Conservation (phyloP, 2,888 invertebrate genomes). For the Orthosia gracilis region DNA sequence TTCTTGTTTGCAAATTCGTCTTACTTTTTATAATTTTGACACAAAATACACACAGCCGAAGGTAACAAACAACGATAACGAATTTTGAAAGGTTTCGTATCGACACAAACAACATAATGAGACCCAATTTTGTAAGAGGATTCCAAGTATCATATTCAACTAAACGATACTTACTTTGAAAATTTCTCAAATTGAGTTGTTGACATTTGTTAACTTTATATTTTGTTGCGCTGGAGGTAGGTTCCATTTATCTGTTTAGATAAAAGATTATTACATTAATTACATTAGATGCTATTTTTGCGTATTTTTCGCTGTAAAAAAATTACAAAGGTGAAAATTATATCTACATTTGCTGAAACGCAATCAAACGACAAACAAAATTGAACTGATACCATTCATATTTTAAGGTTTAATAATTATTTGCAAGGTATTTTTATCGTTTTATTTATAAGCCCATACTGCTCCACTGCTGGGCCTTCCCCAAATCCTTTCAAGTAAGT, state of each 20-base stretch:
- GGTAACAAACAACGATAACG: constrained; percentile 10
- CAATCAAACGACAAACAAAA: not conserved
- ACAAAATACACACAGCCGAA: constrained; percentile 17
- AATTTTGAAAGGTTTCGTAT: constrained; percentile 44
- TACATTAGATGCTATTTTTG: not conserved
- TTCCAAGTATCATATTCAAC: constrained; percentile 32
- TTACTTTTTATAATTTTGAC: not conserved
- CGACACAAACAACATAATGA: constrained; percentile 53
- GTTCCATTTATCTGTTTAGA: not conserved
- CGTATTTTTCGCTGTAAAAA: not conserved
- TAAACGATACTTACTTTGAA: constrained; percentile 44
- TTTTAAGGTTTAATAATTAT: too few relatives aligned
- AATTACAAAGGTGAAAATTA: not conserved
- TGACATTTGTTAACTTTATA: constrained; percentile 38
- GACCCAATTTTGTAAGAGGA: constrained; percentile 42
- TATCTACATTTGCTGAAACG: not conserved
- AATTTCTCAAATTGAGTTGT: constrained; percentile 50
- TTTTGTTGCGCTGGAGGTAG: not conserved
- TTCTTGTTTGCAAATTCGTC: not conserved
- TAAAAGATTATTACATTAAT: not conserved
- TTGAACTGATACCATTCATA: not conserved
- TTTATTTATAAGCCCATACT: too few relatives aligned
- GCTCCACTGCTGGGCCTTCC: too few relatives aligned
- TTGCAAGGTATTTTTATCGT: not conserved
- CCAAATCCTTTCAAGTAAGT: too few relatives aligned